Evolutionary conservation across 2,888 invertebrate species (phyloP).

Genomic region (Cactoblastis cactorum): DNA sequence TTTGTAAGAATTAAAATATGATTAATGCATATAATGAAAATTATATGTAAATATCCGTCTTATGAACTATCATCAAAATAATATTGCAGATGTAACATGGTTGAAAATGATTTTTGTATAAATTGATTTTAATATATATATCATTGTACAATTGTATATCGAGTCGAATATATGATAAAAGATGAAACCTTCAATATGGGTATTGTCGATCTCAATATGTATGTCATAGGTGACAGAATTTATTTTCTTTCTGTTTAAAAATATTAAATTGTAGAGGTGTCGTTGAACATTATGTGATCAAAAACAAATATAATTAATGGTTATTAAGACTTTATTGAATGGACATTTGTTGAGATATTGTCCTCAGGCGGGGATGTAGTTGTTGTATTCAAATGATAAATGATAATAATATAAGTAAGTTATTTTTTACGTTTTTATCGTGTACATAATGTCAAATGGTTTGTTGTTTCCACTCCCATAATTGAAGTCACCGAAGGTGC

Average conservation of each 20-base stretch:
- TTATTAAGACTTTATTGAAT: conserved; percentile 77
- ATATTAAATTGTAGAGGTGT: conserved; percentile 66
- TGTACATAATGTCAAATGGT: conserved; percentile 72
- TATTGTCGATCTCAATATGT: conserved; percentile 42
- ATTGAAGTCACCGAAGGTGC: conserved; percentile 74
- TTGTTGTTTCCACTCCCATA: conserved; percentile 70
- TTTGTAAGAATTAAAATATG: conserved; percentile 74
- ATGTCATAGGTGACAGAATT: conserved; percentile 52
- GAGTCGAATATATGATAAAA: conserved; percentile 54
- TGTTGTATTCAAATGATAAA: conserved; percentile 77
- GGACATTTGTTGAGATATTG: conserved; percentile 76
- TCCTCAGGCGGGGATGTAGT: conserved; percentile 73
- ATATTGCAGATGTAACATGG: conserved; percentile 62
- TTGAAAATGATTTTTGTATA: conserved; percentile 74
- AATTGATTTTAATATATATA: conserved; percentile 71
- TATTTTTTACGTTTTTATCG: conserved; percentile 80
- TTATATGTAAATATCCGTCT: conserved; percentile 78
- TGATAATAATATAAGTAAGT: conserved; percentile 79
- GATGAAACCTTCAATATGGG: conserved; percentile 38
- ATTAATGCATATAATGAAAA: conserved; percentile 68
- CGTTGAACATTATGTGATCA: conserved; percentile 79
- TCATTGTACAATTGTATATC: conserved; percentile 58
- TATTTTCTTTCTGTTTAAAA: conserved; percentile 60
- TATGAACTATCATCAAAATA: conserved; percentile 63
- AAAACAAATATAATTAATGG: conserved; percentile 63